Evolutionary conservation across 2,797 vertebrate genomes (phyloP).

Genomic region (Perodicticus potto): DNA sequence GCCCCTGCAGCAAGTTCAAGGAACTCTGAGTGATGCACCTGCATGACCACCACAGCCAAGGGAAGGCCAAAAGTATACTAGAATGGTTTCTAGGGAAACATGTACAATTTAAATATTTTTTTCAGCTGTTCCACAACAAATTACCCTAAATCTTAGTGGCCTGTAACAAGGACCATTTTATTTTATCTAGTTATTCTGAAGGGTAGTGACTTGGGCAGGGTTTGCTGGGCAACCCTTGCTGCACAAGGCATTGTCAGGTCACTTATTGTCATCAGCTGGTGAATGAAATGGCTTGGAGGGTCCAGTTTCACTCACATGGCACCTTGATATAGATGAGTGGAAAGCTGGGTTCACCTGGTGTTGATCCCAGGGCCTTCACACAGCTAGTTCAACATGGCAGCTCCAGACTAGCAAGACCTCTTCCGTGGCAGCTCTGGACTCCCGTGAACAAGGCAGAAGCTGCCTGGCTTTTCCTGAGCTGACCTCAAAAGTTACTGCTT

Average conservation of each 20-base stretch:
- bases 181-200: neutral
- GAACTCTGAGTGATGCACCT: neutral
- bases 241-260: neutral
- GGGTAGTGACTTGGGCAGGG: neutral
- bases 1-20: neutral
- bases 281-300: neutral
- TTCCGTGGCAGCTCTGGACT: neutral
- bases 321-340: neutral
- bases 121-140: neutral
- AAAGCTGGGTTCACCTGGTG: neutral
- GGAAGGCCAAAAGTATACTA: neutral
- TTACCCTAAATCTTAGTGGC: neutral
- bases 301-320: neutral
- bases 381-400: neutral
- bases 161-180: neutral
- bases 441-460: neutral
- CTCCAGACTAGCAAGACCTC: neutral
- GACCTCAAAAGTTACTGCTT: neutral
- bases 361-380: neutral
- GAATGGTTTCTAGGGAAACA: neutral
- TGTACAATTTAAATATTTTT: slow-evolving; percentile 14
- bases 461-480: neutral
- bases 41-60: neutral
- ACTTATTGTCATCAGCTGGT: neutral
- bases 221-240: neutral